phyloP scores from a whole-genome alignment of 2,113 vertebrate genomes.

The Poeciliopsis turrubarensis region DNA sequence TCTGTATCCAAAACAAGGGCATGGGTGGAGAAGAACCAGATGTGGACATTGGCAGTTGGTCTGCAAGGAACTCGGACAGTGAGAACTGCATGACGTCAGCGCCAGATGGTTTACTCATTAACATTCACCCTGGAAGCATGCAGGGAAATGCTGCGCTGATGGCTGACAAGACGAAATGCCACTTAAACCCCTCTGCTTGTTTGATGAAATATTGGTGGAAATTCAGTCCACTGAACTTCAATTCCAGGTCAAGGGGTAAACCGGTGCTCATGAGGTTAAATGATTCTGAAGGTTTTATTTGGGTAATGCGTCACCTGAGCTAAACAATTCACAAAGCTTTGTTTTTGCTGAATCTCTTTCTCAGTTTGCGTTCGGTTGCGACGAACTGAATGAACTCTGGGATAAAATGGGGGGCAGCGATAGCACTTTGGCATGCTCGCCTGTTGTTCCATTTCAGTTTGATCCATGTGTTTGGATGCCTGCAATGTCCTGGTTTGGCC shows the following conservation, averaged over 20 bases:
- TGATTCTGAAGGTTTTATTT: conserved; percentile 1
- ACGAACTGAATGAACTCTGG: conserved; percentile 57
- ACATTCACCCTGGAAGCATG: conserved; percentile 43
- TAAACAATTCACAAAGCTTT: conserved; percentile 10
- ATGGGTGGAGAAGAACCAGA: conserved; percentile 68
- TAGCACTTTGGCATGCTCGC: conserved; percentile 43
- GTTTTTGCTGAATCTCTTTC: conserved; percentile 19
- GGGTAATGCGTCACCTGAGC: not conserved
- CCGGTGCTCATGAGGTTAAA: not conserved
- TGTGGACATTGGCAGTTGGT: conserved; percentile 61
- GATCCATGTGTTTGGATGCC: conserved; percentile 60
- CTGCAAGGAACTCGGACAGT: conserved; percentile 43
- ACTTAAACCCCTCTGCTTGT: conserved; percentile 1
- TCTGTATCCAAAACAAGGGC: conserved; percentile 71
- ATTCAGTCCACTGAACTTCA: conserved; percentile 9
- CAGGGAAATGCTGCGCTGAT: conserved; percentile 1
- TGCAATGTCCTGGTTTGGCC: conserved; percentile 64
- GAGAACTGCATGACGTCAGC: conserved; percentile 56
- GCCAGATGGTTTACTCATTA: conserved; percentile 65
- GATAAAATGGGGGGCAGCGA: conserved; percentile 9
- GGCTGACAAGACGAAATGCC: not conserved
- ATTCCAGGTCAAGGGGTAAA: not conserved
- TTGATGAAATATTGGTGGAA: conserved; percentile 8
- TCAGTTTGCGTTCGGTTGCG: conserved; percentile 21
- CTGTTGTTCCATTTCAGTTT: conserved; percentile 62